Conservation (phyloP, 2,113 vertebrate genomes). For the Neolamprologus fasciatus region DNA sequence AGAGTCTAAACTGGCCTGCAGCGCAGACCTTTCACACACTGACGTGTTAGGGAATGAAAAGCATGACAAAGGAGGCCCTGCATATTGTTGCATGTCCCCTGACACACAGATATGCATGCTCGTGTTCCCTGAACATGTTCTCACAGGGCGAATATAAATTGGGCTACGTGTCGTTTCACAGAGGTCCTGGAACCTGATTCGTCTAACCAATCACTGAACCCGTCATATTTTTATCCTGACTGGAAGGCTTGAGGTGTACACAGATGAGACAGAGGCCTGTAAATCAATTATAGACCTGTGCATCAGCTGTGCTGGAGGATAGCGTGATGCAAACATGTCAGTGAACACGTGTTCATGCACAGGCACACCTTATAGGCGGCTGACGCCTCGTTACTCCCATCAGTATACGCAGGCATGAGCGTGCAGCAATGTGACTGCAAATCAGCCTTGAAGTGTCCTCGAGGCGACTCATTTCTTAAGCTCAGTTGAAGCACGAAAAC, state of each 20-base stretch:
- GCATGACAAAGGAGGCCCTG: not conserved
- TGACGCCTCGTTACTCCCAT: not conserved
- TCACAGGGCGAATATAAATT: not conserved
- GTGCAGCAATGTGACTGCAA: not conserved
- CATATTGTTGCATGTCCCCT: not conserved
- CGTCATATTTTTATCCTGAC: not conserved
- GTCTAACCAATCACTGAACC: not conserved
- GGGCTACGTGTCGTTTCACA: not conserved
- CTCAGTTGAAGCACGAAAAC: fast-evolving
- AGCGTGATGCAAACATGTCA: not conserved
- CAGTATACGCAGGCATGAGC: not conserved
- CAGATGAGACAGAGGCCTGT: not conserved
- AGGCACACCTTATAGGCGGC: not conserved
- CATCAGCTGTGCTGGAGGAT: not conserved
- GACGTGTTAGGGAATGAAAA: not conserved
- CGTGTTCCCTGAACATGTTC: not conserved
- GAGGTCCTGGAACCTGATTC: not conserved
- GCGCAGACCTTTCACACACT: not conserved
- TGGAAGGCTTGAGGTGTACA: not conserved
- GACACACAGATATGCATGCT: not conserved
- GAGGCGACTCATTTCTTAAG: not conserved
- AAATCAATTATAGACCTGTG: not conserved
- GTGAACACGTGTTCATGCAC: not conserved
- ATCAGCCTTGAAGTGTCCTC: not conserved
- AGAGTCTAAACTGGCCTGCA: not conserved